Conservation (phyloP, 2,888 invertebrate genomes). For the Neoitamus cyanurus region DNA sequence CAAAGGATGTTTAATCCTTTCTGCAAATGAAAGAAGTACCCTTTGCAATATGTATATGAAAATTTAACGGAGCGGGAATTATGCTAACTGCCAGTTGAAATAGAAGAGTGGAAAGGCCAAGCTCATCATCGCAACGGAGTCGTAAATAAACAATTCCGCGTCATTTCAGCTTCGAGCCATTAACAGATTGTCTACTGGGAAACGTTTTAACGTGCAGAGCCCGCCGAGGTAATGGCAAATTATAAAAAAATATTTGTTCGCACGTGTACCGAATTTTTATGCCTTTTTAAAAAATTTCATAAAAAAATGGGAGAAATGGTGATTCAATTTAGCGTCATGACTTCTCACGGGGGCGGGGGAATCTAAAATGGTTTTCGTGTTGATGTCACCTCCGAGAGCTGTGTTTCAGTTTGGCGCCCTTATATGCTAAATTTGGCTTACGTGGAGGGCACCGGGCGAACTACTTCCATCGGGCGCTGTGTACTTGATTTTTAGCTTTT, state of each 20-base stretch:
- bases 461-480: background rate
- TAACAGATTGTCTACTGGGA: background rate
- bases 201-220: background rate
- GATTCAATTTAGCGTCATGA: constrained; percentile 29
- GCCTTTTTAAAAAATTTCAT: background rate
- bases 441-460: background rate
- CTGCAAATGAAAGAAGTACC: too few species aligned
- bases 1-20: background rate
- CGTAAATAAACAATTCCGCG: background rate
- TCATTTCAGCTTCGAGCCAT: background rate
- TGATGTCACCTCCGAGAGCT: constrained; percentile 30
- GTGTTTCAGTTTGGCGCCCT: background rate
- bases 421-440: background rate
- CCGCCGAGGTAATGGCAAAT: background rate
- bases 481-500: background rate
- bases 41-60: background rate
- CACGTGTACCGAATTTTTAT: constrained; percentile 25
- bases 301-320: constrained; percentile 4
- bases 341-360: background rate
- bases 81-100: background rate
- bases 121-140: background rate
- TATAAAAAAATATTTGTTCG: background rate
- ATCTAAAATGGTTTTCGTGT: constrained; percentile 41
- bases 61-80: background rate
- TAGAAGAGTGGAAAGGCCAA: background rate